phyloP scores from a whole-genome alignment of 1,140 invertebrate genomes.

The Portunus trituberculatus region DNA sequence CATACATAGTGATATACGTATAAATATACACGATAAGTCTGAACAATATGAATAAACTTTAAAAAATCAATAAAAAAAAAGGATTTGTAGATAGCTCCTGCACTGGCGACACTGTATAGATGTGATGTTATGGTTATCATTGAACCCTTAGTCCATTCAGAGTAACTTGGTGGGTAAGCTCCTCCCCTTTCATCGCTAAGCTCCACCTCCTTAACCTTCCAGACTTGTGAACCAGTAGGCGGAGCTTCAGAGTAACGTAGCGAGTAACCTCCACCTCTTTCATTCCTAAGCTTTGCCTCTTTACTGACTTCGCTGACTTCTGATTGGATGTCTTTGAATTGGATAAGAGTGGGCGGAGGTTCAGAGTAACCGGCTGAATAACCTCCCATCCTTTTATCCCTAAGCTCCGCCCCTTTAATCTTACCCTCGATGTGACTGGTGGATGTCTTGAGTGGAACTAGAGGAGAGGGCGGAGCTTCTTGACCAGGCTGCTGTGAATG shows the following conservation, averaged over 20 bases:
- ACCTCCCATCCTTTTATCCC: too few relatives aligned
- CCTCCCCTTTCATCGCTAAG: not conserved
- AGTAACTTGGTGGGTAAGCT: not conserved
- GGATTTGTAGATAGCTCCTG: not conserved
- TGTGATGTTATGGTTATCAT: not conserved
- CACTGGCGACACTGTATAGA: not conserved
- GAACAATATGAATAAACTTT: not conserved
- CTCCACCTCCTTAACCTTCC: too few relatives aligned
- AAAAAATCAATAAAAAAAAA: too few relatives aligned
- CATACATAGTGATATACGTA: slow-evolving; percentile 13
- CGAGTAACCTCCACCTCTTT: too few relatives aligned
- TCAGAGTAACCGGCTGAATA: too few relatives aligned
- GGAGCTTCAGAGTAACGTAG: too few relatives aligned
- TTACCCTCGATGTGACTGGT: too few relatives aligned
- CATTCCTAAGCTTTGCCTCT: too few relatives aligned
- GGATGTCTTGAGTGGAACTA: not conserved
- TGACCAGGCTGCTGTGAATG: not conserved
- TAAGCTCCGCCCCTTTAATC: too few relatives aligned
- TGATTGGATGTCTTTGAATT: too few relatives aligned
- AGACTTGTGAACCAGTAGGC: not conserved
- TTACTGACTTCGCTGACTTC: too few relatives aligned
- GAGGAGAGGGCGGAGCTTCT: not conserved
- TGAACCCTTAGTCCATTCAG: not conserved
- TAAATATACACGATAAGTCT: not conserved
- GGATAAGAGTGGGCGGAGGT: too few relatives aligned